Base-by-base conservation (phyloP, 1,140 invertebrate species). In the Telenomus remus region DNA sequence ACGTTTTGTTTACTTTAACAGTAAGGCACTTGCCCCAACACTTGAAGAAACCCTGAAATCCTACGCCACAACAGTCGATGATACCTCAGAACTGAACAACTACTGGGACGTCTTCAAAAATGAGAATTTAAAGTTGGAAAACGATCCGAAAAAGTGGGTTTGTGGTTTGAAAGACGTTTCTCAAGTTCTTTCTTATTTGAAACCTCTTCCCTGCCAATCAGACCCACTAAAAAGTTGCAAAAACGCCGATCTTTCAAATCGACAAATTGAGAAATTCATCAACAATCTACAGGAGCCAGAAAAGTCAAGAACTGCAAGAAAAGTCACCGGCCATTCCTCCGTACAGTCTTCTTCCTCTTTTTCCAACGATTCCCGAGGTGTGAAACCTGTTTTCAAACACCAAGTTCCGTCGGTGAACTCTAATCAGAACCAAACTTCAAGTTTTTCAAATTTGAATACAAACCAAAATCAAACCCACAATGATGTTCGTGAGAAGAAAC, bases 51-150 rank as follows among this genome's bases (percentile, higher is more conserved):
- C 63, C 13, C 56, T 87, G 3, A 46, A 84, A 35, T 70, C 75
- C 34, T 85, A 84, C 55, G 63, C 55, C 6, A 43, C 35, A 9
- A 8, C 80, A 10, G 54, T 85, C 7, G 79, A 81, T 13, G 59
- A 79, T 15, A 59, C 14, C 35, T 50, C 56, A 19, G 78, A 60
- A 7, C 16, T 84, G 16, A 83, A 84, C 50, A 84, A 84, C 79
- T 85, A 86, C 44, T 82, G 81, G 82, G 64, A 79, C 33, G 75
- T 83, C 19, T 75, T 85, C n/a, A 80, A 82, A 56, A 65, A 35
- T 44, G 49, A 81, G 46, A 72, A 76, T 15, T 9, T 70, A 4
- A 66, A 76, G 6, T 48, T 65, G 0, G 65, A 76, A 49, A 82
- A 82, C 34, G 60, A 83, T 57, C 78, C 81, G 34, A 44, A 49